These are phyloP conservation scores for Athrips mouffetella DNA, from an alignment of 2,888 invertebrate genomes.

Conservation along the genomic window DNA sequence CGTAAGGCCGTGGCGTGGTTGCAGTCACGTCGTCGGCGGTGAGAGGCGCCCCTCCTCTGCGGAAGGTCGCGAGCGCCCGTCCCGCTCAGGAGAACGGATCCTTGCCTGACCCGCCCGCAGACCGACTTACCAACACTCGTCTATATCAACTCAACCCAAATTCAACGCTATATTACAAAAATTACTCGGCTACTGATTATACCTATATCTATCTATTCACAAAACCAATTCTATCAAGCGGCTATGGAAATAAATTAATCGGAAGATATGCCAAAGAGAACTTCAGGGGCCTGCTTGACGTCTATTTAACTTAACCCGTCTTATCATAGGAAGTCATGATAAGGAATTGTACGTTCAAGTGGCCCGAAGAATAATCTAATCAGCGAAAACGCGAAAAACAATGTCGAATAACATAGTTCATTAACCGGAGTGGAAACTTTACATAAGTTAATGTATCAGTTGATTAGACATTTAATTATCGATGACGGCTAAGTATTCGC, in stretches of 20 bases:
- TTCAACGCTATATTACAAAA: conserved; percentile 22
- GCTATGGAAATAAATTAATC: no score
- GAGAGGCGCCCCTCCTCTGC: conserved; percentile 74
- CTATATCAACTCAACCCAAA: conserved; percentile 28
- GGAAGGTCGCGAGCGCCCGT: conserved; percentile 71
- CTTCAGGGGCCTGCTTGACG: conserved; percentile 29
- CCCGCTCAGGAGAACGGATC: conserved; percentile 72
- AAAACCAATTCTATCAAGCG: no score
- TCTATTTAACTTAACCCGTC: conserved; percentile 29
- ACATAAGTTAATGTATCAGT: conserved; percentile 35
- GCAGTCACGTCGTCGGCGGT: conserved; percentile 76
- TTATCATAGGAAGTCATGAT: conserved; percentile 50
- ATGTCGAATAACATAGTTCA: conserved; percentile 45
- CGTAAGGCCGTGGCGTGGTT: conserved; percentile 73
- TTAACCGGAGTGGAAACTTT: conserved; percentile 51
- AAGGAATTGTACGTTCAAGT: conserved; percentile 47
- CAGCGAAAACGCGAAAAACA: conserved; percentile 48
- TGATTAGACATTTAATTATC: conserved; percentile 27
- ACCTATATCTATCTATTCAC: conserved; percentile 4
- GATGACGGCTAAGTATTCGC: conserved; percentile 38
- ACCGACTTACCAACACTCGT: conserved; percentile 26
- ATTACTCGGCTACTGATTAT: conserved; percentile 17
- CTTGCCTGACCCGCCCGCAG: conserved; percentile 56
- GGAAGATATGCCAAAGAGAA: not conserved
- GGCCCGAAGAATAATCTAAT: conserved; percentile 52